A percentile compares a stretch with the other conserved stretches of the same genome.
phyloP scores from a whole-genome alignment of 2,797 vertebrate genomes.

The Pantherophis alleghaniensis region DNA sequence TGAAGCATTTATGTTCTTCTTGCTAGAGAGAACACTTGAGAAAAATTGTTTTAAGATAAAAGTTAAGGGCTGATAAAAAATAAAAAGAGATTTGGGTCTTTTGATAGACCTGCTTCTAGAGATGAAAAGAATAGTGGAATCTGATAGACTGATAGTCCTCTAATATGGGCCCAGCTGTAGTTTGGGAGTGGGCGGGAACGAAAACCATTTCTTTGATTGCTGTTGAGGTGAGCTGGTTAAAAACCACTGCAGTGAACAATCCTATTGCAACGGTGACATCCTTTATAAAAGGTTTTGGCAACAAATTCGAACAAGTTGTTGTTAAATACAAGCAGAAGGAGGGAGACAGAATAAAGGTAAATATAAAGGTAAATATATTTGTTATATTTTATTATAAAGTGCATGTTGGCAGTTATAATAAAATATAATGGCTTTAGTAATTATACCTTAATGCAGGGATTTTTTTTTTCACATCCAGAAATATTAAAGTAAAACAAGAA shows the following conservation, averaged over 20 bases:
- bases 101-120: slow-evolving; percentile 15
- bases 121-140: slow-evolving; percentile 15
- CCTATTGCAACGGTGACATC: not conserved
- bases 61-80: slow-evolving; percentile 33
- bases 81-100: slow-evolving; percentile 16
- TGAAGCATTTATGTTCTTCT: slow-evolving; percentile 6
- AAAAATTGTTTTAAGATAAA: slow-evolving; percentile 36
- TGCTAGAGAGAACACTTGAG: slow-evolving; percentile 14
- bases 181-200: not conserved
- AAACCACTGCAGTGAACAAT: not conserved
- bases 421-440: not conserved
- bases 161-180: not conserved
- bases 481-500: not conserved
- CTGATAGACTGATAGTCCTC: slow-evolving; percentile 1
- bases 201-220: slow-evolving; percentile 9
- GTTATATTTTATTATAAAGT: not conserved
- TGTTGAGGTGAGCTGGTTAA: not conserved
- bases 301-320: not conserved
- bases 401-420: not conserved
- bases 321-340: not conserved
- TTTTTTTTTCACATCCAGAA: not conserved
- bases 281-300: not conserved
- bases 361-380: not conserved
- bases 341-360: not conserved
- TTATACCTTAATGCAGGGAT: not conserved